A percentile compares a stretch with the other conserved stretches of the same genome.
Conservation (phyloP, 2,888 invertebrate species). For the Cecidostiba fungosa region DNA sequence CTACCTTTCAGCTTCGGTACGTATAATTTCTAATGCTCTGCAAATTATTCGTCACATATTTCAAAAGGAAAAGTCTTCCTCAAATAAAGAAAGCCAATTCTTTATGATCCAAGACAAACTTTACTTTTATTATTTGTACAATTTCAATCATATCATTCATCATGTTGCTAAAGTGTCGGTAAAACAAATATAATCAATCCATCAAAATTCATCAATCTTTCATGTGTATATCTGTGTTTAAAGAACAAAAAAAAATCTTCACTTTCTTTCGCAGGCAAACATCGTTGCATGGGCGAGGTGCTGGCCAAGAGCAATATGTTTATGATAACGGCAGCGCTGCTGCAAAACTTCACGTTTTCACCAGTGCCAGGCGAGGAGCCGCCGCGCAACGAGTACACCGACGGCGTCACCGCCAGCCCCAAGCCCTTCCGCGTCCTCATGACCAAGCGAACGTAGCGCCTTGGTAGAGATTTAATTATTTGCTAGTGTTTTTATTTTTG, state of each 20-base stretch:
- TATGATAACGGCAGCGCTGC: conserved; percentile 86
- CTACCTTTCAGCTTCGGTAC: conserved; percentile 89
- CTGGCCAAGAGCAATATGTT: conserved; percentile 90
- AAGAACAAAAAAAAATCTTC: background rate
- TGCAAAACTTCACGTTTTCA: conserved; percentile 88
- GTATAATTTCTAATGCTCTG: too few relatives aligned
- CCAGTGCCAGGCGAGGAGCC: conserved; percentile 86
- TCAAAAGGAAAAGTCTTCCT: too few relatives aligned
- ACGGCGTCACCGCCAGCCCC: conserved; percentile 90
- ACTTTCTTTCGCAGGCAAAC: conserved; percentile 81
- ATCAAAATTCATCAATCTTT: background rate
- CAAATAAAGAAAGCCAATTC: background rate
- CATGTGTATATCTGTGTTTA: background rate
- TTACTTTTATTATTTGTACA: conserved; percentile 50
- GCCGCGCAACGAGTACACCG: conserved; percentile 86
- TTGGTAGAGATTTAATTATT: background rate
- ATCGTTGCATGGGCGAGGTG: conserved; percentile 91
- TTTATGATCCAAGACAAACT: background rate
- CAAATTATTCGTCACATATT: too few relatives aligned
- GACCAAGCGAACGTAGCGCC: conserved; percentile 79
- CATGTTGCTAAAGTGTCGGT: background rate
- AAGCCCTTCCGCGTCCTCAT: conserved; percentile 87
- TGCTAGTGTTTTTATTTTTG: background rate
- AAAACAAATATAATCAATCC: conserved; percentile 4
- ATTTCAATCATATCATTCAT: conserved; percentile 26